Base-by-base conservation (phyloP, 2,113 vertebrate genomes). In the Actenoides hombroni region DNA sequence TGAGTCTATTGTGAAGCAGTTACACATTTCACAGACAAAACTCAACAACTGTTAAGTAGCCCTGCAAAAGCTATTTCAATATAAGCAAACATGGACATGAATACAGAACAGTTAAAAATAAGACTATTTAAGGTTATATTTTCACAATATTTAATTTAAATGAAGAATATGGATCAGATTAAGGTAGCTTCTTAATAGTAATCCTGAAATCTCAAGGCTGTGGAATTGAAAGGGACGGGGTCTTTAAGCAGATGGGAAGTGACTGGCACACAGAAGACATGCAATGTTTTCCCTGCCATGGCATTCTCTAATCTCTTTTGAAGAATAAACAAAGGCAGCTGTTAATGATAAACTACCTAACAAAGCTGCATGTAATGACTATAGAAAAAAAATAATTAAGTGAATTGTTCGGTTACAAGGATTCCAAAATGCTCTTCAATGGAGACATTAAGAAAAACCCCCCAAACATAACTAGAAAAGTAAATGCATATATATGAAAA, bases 251-350 rank as follows among this genome's bases (percentile, higher is more conserved):
- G 71, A 65, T 91, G 70, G 75, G 49, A 85, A 82, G 81, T 54
- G 39, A 67, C 59, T 91, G 54, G 57, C 54, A 75, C 63, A 19
- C 16, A 37, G 1, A 54, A 70, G 33, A 67, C 49, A 90, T 16
- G 10, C 61, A 67, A 67, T 63, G 42, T 35, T 87, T 90, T 74
- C 68, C 46, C 84, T 88, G 79, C 69, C 89, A 59, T 88, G 68
- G 70, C 59, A 90, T 77, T 69, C 67, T 49, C 65, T 87, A 79
- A 82, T 59, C 53, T 83, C 75, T 87, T 80, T n/a, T 88, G 79
- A 83, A 93, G 73, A 86, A 94, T 51, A 96, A 93, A 93, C 67
- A 83, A 91, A 94, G 63, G 63, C 37, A 90, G 59, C 37, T 83
- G 90, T 87, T 90, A 95, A 90, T 69, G 74, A 91, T 70, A 92